phyloP scores from a whole-genome alignment of 1,140 invertebrate species.

The Nasonia longicornis region DNA sequence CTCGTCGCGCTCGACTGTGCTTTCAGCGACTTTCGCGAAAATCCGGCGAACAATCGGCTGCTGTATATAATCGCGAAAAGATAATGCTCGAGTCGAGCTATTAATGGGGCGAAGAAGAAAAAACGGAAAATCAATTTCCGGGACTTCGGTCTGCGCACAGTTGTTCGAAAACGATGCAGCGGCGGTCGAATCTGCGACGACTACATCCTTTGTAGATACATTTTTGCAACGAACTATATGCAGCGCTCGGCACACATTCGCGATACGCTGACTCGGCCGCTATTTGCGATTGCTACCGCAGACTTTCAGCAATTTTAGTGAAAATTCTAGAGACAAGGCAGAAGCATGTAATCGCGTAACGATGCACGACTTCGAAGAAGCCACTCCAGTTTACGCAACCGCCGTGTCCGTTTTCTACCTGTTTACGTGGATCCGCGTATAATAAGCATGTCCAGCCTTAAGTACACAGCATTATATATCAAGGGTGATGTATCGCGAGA shows the following conservation, averaged over 20 bases:
- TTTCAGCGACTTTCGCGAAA: not conserved
- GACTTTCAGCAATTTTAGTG: not conserved
- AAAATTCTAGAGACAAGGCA: not conserved
- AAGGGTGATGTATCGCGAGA: not conserved
- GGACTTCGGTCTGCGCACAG: not conserved
- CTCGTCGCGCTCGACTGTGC: not conserved
- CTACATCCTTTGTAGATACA: no score
- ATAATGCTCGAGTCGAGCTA: not conserved
- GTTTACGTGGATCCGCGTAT: not conserved
- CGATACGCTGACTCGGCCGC: not conserved
- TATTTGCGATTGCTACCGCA: not conserved
- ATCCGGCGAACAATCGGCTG: not conserved
- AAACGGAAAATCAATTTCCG: not conserved
- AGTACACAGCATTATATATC: not conserved
- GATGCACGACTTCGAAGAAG: not conserved
- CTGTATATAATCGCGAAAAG: not conserved
- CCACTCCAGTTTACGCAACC: not conserved
- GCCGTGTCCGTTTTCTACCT: not conserved
- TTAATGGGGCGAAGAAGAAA: not conserved
- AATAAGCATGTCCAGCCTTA: not conserved
- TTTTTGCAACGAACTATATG: no score
- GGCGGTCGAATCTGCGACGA: no score
- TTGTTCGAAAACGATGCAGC: not conserved
- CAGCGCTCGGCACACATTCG: no score
- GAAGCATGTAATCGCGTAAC: constrained; percentile 1